Percentiles rank a stretch among this genome's conserved stretches.
phyloP scores from a whole-genome alignment of 2,888 invertebrate genomes.

The Limnephilus lunatus region DNA sequence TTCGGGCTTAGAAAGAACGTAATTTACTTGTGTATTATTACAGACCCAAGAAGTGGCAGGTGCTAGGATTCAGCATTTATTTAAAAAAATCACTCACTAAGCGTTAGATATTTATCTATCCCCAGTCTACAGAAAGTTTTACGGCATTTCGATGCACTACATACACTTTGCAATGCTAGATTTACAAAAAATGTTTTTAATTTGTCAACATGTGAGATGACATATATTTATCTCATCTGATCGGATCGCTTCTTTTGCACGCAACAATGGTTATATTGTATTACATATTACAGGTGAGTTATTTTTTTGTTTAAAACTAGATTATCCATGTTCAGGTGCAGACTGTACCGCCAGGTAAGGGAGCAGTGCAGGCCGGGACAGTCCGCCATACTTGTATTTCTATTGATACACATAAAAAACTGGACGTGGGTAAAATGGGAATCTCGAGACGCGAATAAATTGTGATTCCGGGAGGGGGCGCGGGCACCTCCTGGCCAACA shows the following conservation, averaged over 20 bases:
- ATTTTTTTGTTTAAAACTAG: slow-evolving; percentile 4
- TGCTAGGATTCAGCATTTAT: too few relatives aligned
- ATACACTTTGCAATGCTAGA: not conserved
- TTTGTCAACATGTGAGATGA: not conserved
- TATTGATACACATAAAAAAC: slow-evolving; percentile 66
- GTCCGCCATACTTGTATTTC: slow-evolving; percentile 62
- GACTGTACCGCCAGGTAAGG: slow-evolving; percentile 57
- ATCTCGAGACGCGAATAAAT: slow-evolving; percentile 66
- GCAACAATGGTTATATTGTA: not conserved
- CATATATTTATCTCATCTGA: not conserved
- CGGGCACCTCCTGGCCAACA: slow-evolving; percentile 23
- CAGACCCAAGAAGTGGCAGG: too few relatives aligned
- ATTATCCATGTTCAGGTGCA: not conserved
- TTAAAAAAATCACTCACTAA: too few relatives aligned
- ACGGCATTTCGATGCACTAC: too few relatives aligned
- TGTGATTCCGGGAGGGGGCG: slow-evolving; percentile 61
- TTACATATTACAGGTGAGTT: not conserved
- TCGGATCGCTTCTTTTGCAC: not conserved
- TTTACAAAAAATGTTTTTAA: not conserved
- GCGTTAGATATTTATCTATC: too few relatives aligned
- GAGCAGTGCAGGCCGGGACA: slow-evolving; percentile 48
- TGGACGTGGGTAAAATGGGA: slow-evolving; percentile 66
- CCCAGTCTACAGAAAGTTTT: not conserved
- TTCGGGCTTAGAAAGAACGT: too few relatives aligned
- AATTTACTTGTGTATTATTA: too few relatives aligned